Percentiles rank a stretch among this genome's conserved stretches.
phyloP scores from a whole-genome alignment of 2,113 vertebrate genomes.

The Brienomyrus longianalis region DNA sequence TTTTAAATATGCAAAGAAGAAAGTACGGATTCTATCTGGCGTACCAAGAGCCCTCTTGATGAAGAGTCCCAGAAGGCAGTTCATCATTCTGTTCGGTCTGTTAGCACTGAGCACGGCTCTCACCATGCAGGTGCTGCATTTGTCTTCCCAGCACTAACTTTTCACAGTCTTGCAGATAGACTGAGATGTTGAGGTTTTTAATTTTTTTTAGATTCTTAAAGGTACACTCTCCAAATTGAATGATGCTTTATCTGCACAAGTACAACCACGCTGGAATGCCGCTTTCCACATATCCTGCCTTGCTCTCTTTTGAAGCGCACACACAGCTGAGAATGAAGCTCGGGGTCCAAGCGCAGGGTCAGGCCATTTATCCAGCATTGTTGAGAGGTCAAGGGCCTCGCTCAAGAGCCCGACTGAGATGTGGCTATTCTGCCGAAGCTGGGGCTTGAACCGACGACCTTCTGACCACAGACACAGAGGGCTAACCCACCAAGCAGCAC shows the following conservation, averaged over 20 bases:
- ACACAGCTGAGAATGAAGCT: not conserved
- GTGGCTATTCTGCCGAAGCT: not conserved
- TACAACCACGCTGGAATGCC: not conserved
- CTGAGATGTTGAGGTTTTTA: not conserved
- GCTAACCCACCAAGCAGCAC: not conserved
- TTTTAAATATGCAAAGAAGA: not conserved
- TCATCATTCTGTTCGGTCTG: not conserved
- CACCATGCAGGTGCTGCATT: not conserved
- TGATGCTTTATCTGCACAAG: not conserved
- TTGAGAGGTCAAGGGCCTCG: constrained; percentile 13
- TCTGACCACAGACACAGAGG: not conserved
- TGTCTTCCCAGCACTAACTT: not conserved
- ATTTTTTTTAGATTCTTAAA: not conserved
- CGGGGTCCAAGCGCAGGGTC: not conserved
- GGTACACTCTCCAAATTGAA: not conserved
- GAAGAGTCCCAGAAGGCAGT: not conserved
- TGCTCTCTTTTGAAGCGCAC: not conserved
- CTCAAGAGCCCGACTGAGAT: not conserved
- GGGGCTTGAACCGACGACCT: not conserved
- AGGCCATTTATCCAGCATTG: not conserved
- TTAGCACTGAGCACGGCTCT: not conserved
- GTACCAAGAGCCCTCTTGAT: not conserved
- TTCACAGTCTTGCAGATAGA: not conserved
- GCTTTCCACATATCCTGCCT: not conserved
- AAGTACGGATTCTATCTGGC: not conserved